Base-by-base conservation (phyloP, 2,888 invertebrate genomes). In the Acronicta leporina region DNA sequence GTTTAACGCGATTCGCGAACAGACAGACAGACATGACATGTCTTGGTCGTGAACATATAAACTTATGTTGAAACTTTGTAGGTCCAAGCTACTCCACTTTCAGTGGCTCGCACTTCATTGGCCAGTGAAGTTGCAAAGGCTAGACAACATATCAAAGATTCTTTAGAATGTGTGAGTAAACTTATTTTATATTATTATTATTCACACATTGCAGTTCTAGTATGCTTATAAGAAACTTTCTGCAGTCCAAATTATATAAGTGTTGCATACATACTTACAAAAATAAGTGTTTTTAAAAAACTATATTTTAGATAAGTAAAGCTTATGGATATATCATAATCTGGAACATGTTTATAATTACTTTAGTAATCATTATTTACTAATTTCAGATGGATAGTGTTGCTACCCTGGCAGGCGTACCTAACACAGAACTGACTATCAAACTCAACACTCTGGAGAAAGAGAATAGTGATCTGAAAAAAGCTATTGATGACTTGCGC, bases 121-220 rank as follows among this genome's bases (percentile, higher is more conserved):
- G 97, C 97, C 86, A 96, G 96, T 90, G 97, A 97, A 95, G 97
- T 98, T 87, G 97, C 97, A 87, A 97, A 97, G 95, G 97, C 97
- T 89, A 96, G 97, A 87, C 97, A 97, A 94, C 97, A 97, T 92
- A 97, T 98, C 95, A 97, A 96, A 95, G 96, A 95, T 85, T 96
- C 96, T 83, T 94, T 96, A 88, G 96, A 96, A 92, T 96, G 96
- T 95, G 96, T 96, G 95, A 96, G 95, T 96, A 90, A 82, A 80
- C 76, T 71, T 55, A 20, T 20, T 20, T 20, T 20, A 67, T 69
- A 70, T 75, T 47, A 73, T 71, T 73, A 72, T 61, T 75, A 71
- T 69, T 79, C 80, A 83, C 85, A 86, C 84, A 82, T 77, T 71
- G 58, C 49, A 48, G 58, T 71, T 43, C 51, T 63, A 46, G 20